Base-by-base conservation (phyloP, 1,140 invertebrate genomes). In the Pseudomyrmex gracilis region DNA sequence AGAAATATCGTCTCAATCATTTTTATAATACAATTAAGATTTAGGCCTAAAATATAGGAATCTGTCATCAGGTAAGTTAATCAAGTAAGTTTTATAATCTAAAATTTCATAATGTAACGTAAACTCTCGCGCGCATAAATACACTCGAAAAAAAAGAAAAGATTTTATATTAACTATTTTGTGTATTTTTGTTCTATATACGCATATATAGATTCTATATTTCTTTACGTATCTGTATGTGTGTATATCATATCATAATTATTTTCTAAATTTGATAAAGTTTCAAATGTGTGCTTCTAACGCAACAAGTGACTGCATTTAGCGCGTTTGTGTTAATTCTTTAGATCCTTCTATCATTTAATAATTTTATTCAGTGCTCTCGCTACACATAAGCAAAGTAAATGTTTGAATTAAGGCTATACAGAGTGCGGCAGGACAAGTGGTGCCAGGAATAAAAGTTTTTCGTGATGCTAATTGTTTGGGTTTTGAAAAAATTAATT, bases 31-130 rank as follows among this genome's bases (percentile, higher is more conserved):
- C 45, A 77, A 64, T 34, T 82, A 85, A 87, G 49, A 77, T 86
- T 51, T 90, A 90, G 89, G 86, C 84, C 90, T 83, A 89, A 90
- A 57, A 80, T 34, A 34, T 90, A 90, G 84, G 84, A 89, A 90
- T 90, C 86, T 86, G 63, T 84, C 43, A 51, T 86, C 82, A 89
- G 74, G 84, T 89, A 85, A 89, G 73, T 89, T 34, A 34, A 51
- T 86, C 82, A 89, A 71, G 84, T 89, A 85, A 89, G 68, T 89
- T n/a, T n/a, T n/a, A n/a, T 10, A 84, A 89, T 85, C 58, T 84
- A 60, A 90, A 82, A 43, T 71, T 86, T 20, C 17, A 77, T 51
- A 20, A 70, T 49, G 77, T 85, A 76, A 78, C 17, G 53, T 13
- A 7, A 78, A 43, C 53, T 12, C 20, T 2, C 34, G 8, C 20